These are phyloP conservation scores for Sarcophaga caerulescens DNA, from an alignment of 2,888 invertebrate genomes.

Conservation along the genomic window DNA sequence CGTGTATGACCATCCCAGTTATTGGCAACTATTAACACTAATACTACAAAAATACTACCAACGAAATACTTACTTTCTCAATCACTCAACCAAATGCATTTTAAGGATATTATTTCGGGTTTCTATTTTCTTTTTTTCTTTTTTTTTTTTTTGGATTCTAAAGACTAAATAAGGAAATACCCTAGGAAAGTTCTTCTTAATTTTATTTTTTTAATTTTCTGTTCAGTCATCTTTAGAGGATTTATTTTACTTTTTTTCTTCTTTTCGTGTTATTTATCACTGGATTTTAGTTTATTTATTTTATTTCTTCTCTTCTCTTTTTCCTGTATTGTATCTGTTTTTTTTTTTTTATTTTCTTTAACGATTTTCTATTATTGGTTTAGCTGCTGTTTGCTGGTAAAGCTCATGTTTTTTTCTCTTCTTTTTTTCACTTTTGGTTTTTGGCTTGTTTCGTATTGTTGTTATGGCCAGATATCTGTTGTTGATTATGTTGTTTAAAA, in stretches of 20 bases:
- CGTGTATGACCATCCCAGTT: conserved; percentile 52
- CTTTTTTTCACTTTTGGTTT: conserved; percentile 39
- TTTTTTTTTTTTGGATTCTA: not conserved
- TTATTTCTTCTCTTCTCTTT: not conserved
- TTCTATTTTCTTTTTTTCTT: not conserved
- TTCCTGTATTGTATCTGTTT: not conserved
- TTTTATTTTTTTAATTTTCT: conserved; percentile 32
- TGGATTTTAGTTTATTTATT: conserved; percentile 63
- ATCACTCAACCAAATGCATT: conserved; percentile 54
- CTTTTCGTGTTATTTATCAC: conserved; percentile 69
- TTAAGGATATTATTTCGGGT: not conserved
- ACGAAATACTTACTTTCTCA: too few relatives aligned
- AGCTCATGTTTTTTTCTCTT: conserved; percentile 19
- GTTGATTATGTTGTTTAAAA: conserved; percentile 58
- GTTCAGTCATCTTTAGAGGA: conserved; percentile 69
- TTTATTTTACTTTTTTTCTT: conserved; percentile 59
- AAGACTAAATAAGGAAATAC: conserved; percentile 26
- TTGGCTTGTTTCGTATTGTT: conserved; percentile 39
- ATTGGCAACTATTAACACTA: not conserved
- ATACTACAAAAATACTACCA: conserved; percentile 10
- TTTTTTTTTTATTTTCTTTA: not conserved
- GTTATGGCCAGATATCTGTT: conserved; percentile 48
- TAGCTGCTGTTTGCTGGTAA: conserved; percentile 31
- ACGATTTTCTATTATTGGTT: conserved; percentile 35
- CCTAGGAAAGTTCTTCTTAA: conserved; percentile 3